Evolutionary conservation across 2,888 invertebrate genomes (phyloP).

Genomic region (Rugalucina vietnamica): DNA sequence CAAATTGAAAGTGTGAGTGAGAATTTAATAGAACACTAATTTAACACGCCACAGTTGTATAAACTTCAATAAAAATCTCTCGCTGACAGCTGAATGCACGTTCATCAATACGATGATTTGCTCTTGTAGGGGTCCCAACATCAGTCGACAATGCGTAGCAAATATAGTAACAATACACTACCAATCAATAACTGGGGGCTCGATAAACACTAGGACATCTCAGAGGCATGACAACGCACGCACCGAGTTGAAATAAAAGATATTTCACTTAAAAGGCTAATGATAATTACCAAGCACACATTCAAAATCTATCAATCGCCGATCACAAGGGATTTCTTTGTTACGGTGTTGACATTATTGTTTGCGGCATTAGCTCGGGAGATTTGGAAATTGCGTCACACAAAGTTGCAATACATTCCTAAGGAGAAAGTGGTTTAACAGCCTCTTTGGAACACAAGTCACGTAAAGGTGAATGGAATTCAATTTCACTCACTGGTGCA

Average conservation of each 20-base stretch:
- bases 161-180: background rate
- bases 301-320: background rate
- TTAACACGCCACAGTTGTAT: conserved; percentile 9
- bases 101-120: conserved; percentile 1
- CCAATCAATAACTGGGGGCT: conserved; percentile 2
- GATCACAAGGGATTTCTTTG: background rate
- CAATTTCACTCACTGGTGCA: no score
- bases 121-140: conserved; percentile 4
- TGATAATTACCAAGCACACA: background rate
- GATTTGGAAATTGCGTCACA: no score
- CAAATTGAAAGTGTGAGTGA: conserved; percentile 11
- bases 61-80: conserved; percentile 10
- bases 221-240: background rate
- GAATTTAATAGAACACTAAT: conserved; percentile 16
- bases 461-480: no score
- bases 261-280: conserved; percentile 14
- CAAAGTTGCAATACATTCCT: no score
- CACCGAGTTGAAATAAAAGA: background rate
- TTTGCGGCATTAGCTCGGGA: background rate
- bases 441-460: no score
- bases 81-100: conserved; percentile 3
- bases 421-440: no score
- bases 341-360: background rate
- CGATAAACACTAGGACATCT: background rate
- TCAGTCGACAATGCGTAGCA: conserved; percentile 1